These are phyloP conservation scores for Diaprepes abbreviatus DNA, from an alignment of 2,888 invertebrate species.

Conservation along the genomic window DNA sequence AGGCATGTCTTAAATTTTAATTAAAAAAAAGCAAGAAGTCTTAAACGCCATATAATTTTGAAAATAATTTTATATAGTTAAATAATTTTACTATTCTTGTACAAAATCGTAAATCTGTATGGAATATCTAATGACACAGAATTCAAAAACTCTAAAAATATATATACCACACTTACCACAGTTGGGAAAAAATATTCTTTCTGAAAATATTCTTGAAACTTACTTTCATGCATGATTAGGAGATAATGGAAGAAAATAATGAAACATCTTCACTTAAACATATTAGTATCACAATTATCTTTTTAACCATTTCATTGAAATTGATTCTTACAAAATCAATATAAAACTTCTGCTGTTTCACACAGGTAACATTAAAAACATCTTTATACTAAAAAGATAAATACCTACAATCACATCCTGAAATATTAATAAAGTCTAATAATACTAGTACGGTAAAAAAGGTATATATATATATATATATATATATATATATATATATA, in stretches of 20 bases:
- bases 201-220: constrained; percentile 11
- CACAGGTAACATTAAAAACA: constrained; percentile 18
- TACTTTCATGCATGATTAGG: background rate
- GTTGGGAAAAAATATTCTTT: constrained; percentile 14
- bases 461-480: background rate
- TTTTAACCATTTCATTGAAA: constrained; percentile 15
- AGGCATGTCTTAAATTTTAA: too few relatives aligned
- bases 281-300: constrained; percentile 2
- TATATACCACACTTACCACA: constrained; percentile 18
- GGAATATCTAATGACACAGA: background rate
- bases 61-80: too few relatives aligned
- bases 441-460: background rate
- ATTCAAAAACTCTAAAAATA: too few relatives aligned
- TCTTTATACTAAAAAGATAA: background rate
- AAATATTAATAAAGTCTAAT: constrained; percentile 15
- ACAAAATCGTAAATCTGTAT: background rate
- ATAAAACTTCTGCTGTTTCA: constrained; percentile 30
- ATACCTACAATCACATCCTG: constrained; percentile 8
- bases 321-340: constrained; percentile 34
- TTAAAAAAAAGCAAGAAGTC: too few relatives aligned
- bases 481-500: too few relatives aligned
- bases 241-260: background rate
- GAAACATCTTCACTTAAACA: background rate
- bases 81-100: too few relatives aligned
- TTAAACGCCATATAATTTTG: too few relatives aligned